These are phyloP conservation scores for Aleadryas rufinucha DNA, from an alignment of 2,113 vertebrate species.

Conservation along the genomic window DNA sequence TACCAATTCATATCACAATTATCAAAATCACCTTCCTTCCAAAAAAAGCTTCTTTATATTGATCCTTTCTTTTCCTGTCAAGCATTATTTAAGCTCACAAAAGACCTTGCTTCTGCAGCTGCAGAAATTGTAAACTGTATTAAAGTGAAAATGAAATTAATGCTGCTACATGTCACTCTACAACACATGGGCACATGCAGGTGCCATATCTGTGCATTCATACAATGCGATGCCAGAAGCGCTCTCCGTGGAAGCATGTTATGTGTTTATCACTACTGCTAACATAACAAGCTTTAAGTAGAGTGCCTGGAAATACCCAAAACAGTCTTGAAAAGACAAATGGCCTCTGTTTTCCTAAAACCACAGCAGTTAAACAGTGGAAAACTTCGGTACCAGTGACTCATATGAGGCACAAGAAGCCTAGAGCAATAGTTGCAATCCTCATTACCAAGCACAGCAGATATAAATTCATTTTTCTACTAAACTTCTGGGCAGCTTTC, in stretches of 20 bases:
- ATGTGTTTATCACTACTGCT: background rate
- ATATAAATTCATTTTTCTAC: background rate
- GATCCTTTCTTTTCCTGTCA: background rate
- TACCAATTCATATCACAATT: background rate
- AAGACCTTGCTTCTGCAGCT: background rate
- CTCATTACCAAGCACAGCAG: background rate
- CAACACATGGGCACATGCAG: background rate
- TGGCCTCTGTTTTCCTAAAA: background rate
- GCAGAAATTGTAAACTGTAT: background rate
- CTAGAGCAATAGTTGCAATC: background rate
- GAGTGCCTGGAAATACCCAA: background rate
- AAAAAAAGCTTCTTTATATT: background rate
- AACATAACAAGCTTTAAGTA: conserved; percentile 22
- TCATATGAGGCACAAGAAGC: background rate
- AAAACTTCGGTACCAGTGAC: background rate
- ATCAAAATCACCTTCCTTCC: background rate
- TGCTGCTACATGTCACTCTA: background rate
- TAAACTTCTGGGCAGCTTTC: background rate
- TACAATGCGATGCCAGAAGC: background rate
- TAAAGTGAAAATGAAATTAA: background rate
- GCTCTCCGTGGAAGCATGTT: background rate
- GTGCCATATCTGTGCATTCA: background rate
- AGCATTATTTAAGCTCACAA: background rate
- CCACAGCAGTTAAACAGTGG: background rate
- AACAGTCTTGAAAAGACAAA: background rate